Evolutionary conservation across 2,797 vertebrate genomes (phyloP), one percentile per base, ranked within the genome.

Genomic region (Sciurus carolinensis): DNA sequence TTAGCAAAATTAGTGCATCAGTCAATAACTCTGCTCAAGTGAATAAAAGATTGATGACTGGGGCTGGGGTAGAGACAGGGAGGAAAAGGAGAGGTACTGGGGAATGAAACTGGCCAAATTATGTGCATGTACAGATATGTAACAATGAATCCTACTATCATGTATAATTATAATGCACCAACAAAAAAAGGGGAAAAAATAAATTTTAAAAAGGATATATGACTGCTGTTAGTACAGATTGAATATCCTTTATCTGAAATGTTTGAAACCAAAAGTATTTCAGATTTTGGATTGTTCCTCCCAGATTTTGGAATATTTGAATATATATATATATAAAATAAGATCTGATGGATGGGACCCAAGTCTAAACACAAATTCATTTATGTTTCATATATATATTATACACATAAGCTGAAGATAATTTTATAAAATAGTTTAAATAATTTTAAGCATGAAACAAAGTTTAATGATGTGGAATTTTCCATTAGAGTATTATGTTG

Each of bases 1-100:
- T 97, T 84, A 71, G 80, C 92, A 90, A 91, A 90, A 92, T 91
- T 97, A 96, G 75, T 83, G 22, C 87, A 95, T 95, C 94, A 91
- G 93, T 97, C 95, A 94, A 67, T 90, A 87, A n/a, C 89, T 28
- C 91, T 96, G 89, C 24, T 76, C n/a, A 42, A 62, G 30, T 2
- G 50, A 93, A 97, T 89, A 86, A 67, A 94, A 76, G 42, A 87
- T 28, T 94, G 95, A 97, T 97, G 88, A 64, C 52, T 66, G 83
- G 59, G 24, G 59, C 22, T 24, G 59, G 59, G 59, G 24, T 10
- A 8, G 10, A 62, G 22, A 26, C 54, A 57, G 54, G 54, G 22
- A 59, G 8, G 57, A 22, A 59, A 59, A 59, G 57, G 24, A 59
- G 24, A 62, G 59, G 8, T 62, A 62, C 59, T 62, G 59, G 24